Conservation (phyloP, 2,797 vertebrate genomes). For the Sebastes miniatus region DNA sequence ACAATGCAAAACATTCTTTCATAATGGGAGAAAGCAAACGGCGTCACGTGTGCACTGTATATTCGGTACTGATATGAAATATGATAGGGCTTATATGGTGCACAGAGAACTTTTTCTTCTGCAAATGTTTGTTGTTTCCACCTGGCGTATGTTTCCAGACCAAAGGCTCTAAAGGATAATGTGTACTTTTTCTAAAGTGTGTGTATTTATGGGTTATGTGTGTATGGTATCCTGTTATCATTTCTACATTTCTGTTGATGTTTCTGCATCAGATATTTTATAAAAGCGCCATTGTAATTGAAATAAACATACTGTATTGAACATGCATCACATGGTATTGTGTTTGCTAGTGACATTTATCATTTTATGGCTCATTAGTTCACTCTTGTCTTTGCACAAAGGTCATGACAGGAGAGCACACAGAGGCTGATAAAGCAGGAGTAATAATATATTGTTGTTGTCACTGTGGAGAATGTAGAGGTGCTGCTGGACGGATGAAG, state of each 20-base stretch:
- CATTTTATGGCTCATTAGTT: not conserved
- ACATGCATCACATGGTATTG: conserved; percentile 9
- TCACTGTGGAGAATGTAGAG: not conserved
- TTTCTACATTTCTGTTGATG: conserved; percentile 74
- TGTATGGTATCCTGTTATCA: conserved; percentile 58
- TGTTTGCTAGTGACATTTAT: not conserved
- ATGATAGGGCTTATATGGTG: conserved; percentile 62
- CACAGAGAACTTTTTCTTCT: conserved; percentile 56
- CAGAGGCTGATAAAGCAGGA: not conserved
- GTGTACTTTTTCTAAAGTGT: conserved; percentile 70
- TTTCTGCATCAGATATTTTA: conserved; percentile 77
- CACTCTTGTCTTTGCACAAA: not conserved
- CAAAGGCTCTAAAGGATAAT: conserved; percentile 71
- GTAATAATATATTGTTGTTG: not conserved
- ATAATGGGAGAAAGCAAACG: conserved; percentile 30
- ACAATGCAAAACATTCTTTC: conserved; percentile 60
- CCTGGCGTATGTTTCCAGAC: conserved; percentile 63
- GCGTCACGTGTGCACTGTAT: conserved; percentile 39
- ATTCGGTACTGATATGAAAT: conserved; percentile 34
- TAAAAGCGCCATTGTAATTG: conserved; percentile 72
- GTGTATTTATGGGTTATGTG: conserved; percentile 71
- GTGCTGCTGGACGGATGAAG: not conserved
- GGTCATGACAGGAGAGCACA: not conserved
- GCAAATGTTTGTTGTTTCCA: conserved; percentile 56
- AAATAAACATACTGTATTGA: conserved; percentile 69